These are phyloP conservation scores for Drosophila ironensis DNA, from an alignment of 1,140 invertebrate species.

Conservation along the genomic window DNA sequence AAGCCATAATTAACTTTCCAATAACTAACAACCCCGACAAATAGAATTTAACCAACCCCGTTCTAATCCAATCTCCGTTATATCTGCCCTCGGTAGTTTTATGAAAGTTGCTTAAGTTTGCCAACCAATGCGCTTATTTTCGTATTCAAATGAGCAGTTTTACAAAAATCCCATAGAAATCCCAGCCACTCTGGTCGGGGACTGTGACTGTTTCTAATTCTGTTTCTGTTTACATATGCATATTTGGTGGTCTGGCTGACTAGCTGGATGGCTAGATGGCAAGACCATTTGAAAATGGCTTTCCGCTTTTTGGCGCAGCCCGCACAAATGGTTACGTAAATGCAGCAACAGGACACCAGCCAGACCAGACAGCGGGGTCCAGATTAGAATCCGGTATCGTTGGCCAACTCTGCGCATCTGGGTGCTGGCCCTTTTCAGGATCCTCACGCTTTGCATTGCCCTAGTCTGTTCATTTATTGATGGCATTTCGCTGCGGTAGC, in stretches of 20 bases:
- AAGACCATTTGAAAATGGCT: conserved; percentile 69
- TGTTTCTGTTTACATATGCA: conserved; percentile 78
- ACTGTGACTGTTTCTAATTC: conserved; percentile 51
- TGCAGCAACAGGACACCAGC: conserved; percentile 23
- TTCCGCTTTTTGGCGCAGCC: conserved; percentile 49
- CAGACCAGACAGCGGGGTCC: conserved; percentile 21
- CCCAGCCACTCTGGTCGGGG: conserved; percentile 12
- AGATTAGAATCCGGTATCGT: conserved; percentile 24
- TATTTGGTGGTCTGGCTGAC: conserved; percentile 55
- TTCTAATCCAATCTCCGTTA: conserved; percentile 21
- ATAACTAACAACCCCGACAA: not conserved
- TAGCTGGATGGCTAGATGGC: too few species aligned
- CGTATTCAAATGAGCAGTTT: conserved; percentile 80
- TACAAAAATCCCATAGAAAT: conserved; percentile 63
- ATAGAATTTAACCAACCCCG: not conserved
- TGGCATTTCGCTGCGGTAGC: conserved; percentile 64
- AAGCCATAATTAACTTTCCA: not conserved
- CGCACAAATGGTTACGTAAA: conserved; percentile 61
- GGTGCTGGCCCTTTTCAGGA: conserved; percentile 45
- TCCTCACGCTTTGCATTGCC: conserved; percentile 10
- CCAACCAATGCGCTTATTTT: conserved; percentile 57
- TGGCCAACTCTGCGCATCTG: conserved; percentile 7
- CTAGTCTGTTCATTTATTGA: conserved; percentile 74
- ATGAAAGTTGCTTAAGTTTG: conserved; percentile 50
- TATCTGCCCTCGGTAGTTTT: conserved; percentile 33